Evolutionary conservation across 2,113 vertebrate species (phyloP).

Genomic region (Tragelaphus strepsiceros): DNA sequence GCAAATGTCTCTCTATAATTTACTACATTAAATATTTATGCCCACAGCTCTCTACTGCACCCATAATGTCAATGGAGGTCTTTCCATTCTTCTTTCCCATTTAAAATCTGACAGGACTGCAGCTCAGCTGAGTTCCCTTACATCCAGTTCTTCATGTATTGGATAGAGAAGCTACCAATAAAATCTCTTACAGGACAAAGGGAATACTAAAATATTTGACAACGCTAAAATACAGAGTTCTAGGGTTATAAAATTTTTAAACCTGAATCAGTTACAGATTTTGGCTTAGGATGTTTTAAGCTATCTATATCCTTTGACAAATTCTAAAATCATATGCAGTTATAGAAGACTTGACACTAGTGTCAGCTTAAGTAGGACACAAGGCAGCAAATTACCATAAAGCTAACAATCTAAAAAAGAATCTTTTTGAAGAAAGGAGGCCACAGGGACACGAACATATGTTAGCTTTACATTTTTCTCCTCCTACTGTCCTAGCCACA

Average conservation of each 20-base stretch:
- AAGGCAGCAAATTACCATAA: neutral
- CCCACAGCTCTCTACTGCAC: conserved; percentile 40
- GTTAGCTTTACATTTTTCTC: neutral
- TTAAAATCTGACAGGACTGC: neutral
- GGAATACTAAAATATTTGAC: conserved; percentile 29
- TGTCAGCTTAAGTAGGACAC: neutral
- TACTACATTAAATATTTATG: conserved; percentile 74
- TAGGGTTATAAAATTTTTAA: neutral
- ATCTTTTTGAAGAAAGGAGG: neutral
- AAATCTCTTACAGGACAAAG: neutral
- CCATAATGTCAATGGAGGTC: conserved; percentile 18
- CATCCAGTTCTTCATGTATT: neutral
- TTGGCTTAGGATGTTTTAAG: neutral
- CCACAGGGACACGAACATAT: neutral
- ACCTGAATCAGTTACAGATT: neutral
- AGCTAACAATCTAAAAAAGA: neutral
- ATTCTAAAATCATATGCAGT: neutral
- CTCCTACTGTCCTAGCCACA: neutral
- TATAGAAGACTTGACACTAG: neutral
- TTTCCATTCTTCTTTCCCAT: conserved; percentile 51
- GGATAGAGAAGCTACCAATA: neutral
- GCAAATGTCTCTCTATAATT: conserved; percentile 73
- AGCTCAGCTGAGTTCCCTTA: conserved; percentile 27
- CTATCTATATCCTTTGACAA: neutral
- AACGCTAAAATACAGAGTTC: neutral